These are phyloP conservation scores for Rutilus rutilus DNA, from an alignment of 2,113 vertebrate species.

Conservation along the genomic window DNA sequence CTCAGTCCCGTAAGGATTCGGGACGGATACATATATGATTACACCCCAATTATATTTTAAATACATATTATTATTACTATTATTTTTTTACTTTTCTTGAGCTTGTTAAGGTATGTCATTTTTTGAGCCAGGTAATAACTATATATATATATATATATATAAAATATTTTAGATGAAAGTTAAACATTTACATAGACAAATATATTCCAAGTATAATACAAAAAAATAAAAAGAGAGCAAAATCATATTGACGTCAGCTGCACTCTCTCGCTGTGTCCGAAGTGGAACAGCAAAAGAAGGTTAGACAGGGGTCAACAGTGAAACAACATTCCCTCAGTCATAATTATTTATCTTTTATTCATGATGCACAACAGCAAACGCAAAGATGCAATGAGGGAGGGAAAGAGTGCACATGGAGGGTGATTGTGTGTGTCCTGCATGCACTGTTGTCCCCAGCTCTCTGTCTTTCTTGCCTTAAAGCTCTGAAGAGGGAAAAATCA, in stretches of 20 bases:
- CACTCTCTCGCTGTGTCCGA: constrained; percentile 9
- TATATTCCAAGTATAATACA: not conserved
- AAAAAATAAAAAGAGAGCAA: not conserved
- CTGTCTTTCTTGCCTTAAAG: constrained; percentile 63
- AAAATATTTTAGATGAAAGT: not conserved
- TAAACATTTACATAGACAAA: not conserved
- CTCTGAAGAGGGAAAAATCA: constrained; percentile 69
- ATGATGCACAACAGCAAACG: constrained; percentile 3
- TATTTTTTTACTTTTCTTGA: not conserved
- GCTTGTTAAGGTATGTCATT: not conserved
- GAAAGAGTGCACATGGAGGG: not conserved
- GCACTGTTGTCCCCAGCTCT: constrained; percentile 64
- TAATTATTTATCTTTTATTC: constrained; percentile 58
- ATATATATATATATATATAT: not conserved
- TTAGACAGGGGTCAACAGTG: constrained; percentile 43
- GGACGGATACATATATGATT: no score
- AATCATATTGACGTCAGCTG: not conserved
- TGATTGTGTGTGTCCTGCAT: constrained; percentile 63
- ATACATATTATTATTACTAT: not conserved
- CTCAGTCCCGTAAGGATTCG: no score
- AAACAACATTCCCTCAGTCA: constrained; percentile 39
- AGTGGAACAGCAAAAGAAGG: constrained; percentile 32
- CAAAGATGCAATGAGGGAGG: constrained; percentile 25
- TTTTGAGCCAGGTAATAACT: not conserved
- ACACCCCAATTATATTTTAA: not conserved